Base-by-base conservation (phyloP, 2,113 vertebrate genomes). In the Halcyon senegalensis region DNA sequence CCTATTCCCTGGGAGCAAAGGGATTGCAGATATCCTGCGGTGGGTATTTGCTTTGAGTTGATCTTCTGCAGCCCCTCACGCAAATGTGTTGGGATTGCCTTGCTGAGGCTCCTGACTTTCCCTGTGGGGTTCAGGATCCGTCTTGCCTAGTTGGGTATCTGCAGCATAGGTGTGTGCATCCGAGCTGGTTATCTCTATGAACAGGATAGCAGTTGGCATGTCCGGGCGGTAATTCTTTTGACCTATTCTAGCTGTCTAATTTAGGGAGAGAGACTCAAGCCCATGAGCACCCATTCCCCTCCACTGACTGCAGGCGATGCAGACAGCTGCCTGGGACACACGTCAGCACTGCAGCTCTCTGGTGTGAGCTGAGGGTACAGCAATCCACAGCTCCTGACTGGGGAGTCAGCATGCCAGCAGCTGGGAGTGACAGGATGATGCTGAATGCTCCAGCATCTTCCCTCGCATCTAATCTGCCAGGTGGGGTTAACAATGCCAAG, bases 121-220 rank as follows among this genome's bases (percentile, higher is more conserved):
- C 10, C 31, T 73, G 15, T 48, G 48, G 30, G 20, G 19, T 55
- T 80, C 87, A 51, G 43, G 43, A n/a, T 79, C 50, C 4, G 2
- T 63, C 39, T 76, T 90, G 58, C 24, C 3, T 73, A 27, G 0
- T 1, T 33, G 48, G 60, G 10, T 27, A 6, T 75, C 51, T 84
- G 51, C 44, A 58, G 28, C 1, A 0, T 56, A 68, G 41, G 7
- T 46, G 10, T 41, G 48, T 83, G 35, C 33, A 37, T 63, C 64
- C 1, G 0, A 74, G 46, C 28, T 59, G 11, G n/a, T 63, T 63
- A 41, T 7, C 64, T 87, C 5, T 16, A 39, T 0, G 0, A 35
- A 16, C 41, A 0, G 0, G 37, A 27, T 23, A 39, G 73, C 25
- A 23, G 56, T 43, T 75, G 76, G 37, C 2, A 1, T 5, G 13